Percentiles rank a stretch among this genome's conserved stretches.
Evolutionary conservation across 2,888 invertebrate genomes (phyloP).

Genomic region (Antheraea yamamai): DNA sequence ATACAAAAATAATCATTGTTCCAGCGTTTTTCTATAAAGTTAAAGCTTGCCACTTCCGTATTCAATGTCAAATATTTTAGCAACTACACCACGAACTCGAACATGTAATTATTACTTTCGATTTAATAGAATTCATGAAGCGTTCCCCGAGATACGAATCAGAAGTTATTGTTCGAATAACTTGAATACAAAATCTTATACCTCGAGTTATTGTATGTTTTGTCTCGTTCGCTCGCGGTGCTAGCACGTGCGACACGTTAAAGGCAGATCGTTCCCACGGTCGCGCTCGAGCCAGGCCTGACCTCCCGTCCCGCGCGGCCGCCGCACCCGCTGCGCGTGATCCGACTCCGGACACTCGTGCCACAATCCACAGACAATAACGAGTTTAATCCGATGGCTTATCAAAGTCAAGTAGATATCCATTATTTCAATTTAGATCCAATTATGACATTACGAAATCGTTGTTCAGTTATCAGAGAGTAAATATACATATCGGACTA

Average conservation of each 20-base stretch:
- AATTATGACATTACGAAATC: not conserved
- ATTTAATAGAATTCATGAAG: constrained; percentile 6
- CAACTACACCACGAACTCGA: not conserved
- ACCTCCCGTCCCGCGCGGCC: constrained; percentile 38
- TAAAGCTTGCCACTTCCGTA: not conserved
- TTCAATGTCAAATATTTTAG: not conserved
- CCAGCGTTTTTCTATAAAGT: not conserved
- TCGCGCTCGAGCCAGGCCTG: constrained; percentile 63
- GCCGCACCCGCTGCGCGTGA: constrained; percentile 58
- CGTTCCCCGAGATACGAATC: constrained; percentile 40
- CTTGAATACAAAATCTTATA: constrained; percentile 11
- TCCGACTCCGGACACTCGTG: constrained; percentile 72
- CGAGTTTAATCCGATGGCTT: constrained; percentile 1
- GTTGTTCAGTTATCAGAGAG: not conserved
- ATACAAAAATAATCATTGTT: not conserved
- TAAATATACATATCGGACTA: not conserved
- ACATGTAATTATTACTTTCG: constrained; percentile 1
- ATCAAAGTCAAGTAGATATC: not conserved
- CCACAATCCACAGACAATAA: constrained; percentile 30
- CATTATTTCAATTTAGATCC: not conserved
- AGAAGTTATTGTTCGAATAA: constrained; percentile 67
- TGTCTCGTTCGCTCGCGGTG: constrained; percentile 59
- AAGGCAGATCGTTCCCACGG: constrained; percentile 82
- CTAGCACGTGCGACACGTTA: constrained; percentile 81
- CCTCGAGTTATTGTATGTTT: constrained; percentile 29